Conservation (phyloP, 2,888 invertebrate genomes). For the Rotaria magnacalcarata region DNA sequence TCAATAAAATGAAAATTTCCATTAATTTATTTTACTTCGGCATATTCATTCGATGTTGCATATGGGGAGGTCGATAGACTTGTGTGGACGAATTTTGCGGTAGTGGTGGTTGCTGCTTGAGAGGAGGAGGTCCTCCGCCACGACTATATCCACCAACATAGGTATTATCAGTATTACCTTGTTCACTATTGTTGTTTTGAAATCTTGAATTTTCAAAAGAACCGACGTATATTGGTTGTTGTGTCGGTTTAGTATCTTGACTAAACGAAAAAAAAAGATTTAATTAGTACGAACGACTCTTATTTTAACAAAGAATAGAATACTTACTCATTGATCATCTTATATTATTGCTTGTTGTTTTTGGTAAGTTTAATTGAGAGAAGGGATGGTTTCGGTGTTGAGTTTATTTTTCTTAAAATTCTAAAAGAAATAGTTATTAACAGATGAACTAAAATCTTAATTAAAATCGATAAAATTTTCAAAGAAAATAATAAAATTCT, state of each 20-base stretch:
- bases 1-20: no score
- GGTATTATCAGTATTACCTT: neutral
- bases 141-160: neutral
- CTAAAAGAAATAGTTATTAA: neutral
- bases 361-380: neutral
- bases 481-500: neutral
- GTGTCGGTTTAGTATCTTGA: neutral
- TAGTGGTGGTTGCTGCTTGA: neutral
- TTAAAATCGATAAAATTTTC: no score
- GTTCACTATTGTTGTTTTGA: neutral
- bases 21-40: neutral
- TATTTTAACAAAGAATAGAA: no score
- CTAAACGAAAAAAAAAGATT: neutral
- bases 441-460: neutral
- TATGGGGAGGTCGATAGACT: neutral
- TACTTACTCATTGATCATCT: neutral
- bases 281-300: neutral
- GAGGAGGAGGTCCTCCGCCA: neutral
- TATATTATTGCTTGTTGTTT: neutral
- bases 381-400: neutral
- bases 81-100: neutral
- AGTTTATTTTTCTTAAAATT: neutral
- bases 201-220: neutral
- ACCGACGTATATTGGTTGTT: neutral
- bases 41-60: neutral